These are phyloP conservation scores for Labeo rohita DNA, from an alignment of 2,113 vertebrate genomes.

Conservation along the genomic window DNA sequence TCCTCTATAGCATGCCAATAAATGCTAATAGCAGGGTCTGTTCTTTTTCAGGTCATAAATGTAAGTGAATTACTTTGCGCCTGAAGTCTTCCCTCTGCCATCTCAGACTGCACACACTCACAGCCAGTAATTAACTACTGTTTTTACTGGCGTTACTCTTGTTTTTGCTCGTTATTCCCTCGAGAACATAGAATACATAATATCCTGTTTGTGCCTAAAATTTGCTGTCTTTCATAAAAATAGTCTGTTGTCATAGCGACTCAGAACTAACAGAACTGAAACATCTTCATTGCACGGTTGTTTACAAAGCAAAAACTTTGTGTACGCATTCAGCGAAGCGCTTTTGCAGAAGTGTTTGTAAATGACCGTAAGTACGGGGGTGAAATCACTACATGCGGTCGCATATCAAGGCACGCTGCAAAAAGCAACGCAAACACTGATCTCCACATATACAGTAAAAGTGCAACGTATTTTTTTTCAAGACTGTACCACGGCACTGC, in stretches of 20 bases:
- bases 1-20: constrained; percentile 30
- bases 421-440: neutral
- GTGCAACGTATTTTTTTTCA: neutral
- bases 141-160: constrained; percentile 63
- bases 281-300: constrained; percentile 53
- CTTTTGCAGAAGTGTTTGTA: constrained; percentile 55
- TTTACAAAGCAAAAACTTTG: constrained; percentile 51
- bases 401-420: constrained; percentile 5
- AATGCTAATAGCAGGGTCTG: constrained; percentile 36
- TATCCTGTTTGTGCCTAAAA: constrained; percentile 51
- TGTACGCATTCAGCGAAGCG: constrained; percentile 51
- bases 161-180: constrained; percentile 54
- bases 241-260: constrained; percentile 50
- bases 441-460: neutral
- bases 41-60: constrained; percentile 48
- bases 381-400: neutral
- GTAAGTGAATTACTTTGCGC: constrained; percentile 22
- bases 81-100: constrained; percentile 46
- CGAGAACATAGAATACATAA: constrained; percentile 53
- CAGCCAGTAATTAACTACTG: constrained; percentile 65
- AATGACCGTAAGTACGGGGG: constrained; percentile 1
- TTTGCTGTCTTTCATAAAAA: constrained; percentile 54
- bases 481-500: neutral
- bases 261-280: constrained; percentile 58
- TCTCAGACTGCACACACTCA: constrained; percentile 35